Evolutionary conservation across 2,113 vertebrate species (phyloP).

Genomic region (Nothobranchius furzeri): DNA sequence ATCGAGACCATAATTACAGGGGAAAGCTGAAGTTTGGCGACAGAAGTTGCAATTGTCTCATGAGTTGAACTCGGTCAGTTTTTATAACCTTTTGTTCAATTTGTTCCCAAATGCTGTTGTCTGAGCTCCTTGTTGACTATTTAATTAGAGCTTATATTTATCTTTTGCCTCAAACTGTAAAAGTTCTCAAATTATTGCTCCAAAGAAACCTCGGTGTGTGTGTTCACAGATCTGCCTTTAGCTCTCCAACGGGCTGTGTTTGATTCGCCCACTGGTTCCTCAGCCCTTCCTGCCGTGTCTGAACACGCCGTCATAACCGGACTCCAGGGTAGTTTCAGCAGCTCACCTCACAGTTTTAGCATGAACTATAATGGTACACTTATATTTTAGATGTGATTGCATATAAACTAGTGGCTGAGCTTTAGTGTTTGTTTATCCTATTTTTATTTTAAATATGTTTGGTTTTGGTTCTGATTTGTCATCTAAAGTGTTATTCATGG

Average conservation of each 20-base stretch:
- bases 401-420: no score
- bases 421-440: no score
- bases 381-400: no score
- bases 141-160: slow-evolving; percentile 22
- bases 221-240: slow-evolving; percentile 2
- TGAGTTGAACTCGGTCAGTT: slow-evolving; percentile 7
- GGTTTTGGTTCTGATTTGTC: no score
- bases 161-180: neutral
- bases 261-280: slow-evolving; percentile 34
- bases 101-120: neutral
- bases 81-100: slow-evolving; percentile 24
- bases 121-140: slow-evolving; percentile 6
- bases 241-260: slow-evolving; percentile 37
- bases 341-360: slow-evolving; percentile 36
- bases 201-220: neutral
- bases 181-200: neutral
- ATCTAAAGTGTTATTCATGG: no score
- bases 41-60: slow-evolving; percentile 45
- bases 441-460: no score
- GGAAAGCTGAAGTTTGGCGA: slow-evolving; percentile 21
- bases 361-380: neutral
- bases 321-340: slow-evolving; percentile 56
- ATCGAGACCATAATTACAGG: slow-evolving; percentile 59
- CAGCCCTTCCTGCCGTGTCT: slow-evolving; percentile 44
- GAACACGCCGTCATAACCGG: slow-evolving; percentile 48